Evolutionary conservation across 2,797 vertebrate species (phyloP).

Genomic region (Dallia pectoralis): DNA sequence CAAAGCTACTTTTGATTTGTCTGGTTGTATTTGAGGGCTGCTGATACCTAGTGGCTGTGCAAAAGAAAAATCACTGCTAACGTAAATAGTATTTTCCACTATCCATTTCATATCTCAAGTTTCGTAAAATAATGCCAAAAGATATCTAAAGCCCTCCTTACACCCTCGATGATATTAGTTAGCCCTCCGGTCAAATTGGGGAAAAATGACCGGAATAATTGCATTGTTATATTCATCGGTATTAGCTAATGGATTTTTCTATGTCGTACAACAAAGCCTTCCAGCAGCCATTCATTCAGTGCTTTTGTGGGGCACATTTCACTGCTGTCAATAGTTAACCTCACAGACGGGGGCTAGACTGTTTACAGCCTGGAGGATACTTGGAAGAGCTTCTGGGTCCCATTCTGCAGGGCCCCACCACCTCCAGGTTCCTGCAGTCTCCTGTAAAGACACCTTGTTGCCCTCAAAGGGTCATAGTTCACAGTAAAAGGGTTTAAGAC

Average conservation of each 20-base stretch:
- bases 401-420: background rate
- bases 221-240: constrained; percentile 35
- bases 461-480: constrained; percentile 13
- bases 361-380: background rate
- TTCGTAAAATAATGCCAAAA: constrained; percentile 60
- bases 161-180: constrained; percentile 65
- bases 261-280: constrained; percentile 46
- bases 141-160: constrained; percentile 57
- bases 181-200: constrained; percentile 74
- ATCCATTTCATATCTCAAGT: constrained; percentile 51
- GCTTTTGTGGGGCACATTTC: constrained; percentile 18
- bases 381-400: constrained; percentile 5
- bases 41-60: constrained; percentile 81
- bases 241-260: constrained; percentile 64
- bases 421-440: background rate
- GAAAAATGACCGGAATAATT: constrained; percentile 52
- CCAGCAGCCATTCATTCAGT: constrained; percentile 27
- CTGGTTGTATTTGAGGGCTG: constrained; percentile 75
- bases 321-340: constrained; percentile 46
- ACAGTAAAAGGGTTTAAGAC: background rate
- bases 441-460: background rate
- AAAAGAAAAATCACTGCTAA: constrained; percentile 58
- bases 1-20: constrained; percentile 81
- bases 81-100: constrained; percentile 62
- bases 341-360: constrained; percentile 12